Base-by-base conservation (phyloP, 2,113 vertebrate genomes). In the Tetrax tetrax region DNA sequence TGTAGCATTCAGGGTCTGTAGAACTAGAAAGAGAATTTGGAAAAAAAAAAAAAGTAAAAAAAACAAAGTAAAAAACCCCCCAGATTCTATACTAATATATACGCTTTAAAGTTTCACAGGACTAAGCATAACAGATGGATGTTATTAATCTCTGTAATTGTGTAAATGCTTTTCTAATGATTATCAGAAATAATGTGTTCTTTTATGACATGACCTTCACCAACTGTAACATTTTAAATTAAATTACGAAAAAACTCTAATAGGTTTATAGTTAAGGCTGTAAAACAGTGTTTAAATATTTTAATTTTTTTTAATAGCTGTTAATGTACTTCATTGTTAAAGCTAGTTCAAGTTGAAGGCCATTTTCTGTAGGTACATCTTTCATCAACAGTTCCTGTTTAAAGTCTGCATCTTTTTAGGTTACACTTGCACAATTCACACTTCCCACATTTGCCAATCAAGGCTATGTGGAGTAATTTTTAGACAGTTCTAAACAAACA, bases 401-500 rank as follows among this genome's bases (percentile, higher is more conserved):
- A 95, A 94, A 94, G 69, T 95, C 87, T 93, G 81, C 69, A 93
- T 94, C 91, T 76, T 95, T 94, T 91, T 95, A 72, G 84, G 71
- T 83, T 93, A 87, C 82, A 33, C 59, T 84, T 27, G 0, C 80
- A 87, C 82, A 83, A 82, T 95, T 95, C 87, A 65, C 80, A 89
- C 90, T 95, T 97, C 95, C 93, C 81, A 96, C 93, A 37, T 96
- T 97, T 96, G 93, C 96, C 92, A 96, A 96, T 96, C 91, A 96
- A 95, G 95, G 91, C 93, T 92, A 91, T 11, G 21, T 69, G 59
- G 74, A 89, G 81, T 70, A 94, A 93, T 96, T 96, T 96, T 93
- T 97, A 96, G 93, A 66, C 60, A 86, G 72, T 77, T 95, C 90
- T 76, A 95, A 96, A 94, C 96, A 96, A 97, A 95, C 48, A 95